Evolutionary conservation across 2,113 vertebrate genomes (phyloP), one percentile per base, ranked within the genome.

Genomic region (Percina caprodes): DNA sequence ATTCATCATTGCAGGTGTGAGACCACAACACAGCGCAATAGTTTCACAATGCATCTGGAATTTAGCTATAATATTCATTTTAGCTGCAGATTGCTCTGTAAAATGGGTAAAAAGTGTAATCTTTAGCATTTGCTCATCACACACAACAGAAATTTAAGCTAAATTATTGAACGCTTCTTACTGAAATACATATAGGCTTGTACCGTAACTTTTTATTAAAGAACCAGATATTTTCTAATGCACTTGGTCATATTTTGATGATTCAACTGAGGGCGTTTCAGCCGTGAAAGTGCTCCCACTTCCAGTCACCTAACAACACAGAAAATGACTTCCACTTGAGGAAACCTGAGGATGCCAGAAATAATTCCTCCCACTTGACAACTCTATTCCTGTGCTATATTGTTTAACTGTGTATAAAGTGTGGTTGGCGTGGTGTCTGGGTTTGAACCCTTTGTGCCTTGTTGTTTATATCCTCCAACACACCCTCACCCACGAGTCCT

Each of bases 361-460:
- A 74, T 77, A 74, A 55, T 74, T 84, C 74, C 74, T 83, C 80
- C 81, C 75, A 80, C 74, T 46, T 54, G 2, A 8, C n/a, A 21
- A 6, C 58, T 73, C 62, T 67, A 33, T 84, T 85, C 24, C 69
- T 76, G 58, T 48, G 54, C 42, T 4, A 0, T 63, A 14, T 60
- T 77, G 23, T 78, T 39, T 23, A 39, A 23, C 30, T n/a, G 49
- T 52, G 49, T 33, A 35, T 66, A 54, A 68, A 13, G 45, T 80
- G 45, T 26, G 55, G 4, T 65, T 76, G 63, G 42, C 54, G 56
- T 69, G 63, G n/a, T 23, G 26, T 71, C 60, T 71, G 65, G 15
- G 71, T 54, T 62, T 74, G 70, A 77, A 75, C 67, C 58, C 33
- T 74, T 62, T 60, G 52, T 59, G 59, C 2, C 11, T 30, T 81